Conservation (phyloP, 2,888 invertebrate species). For the Archips xylosteana region DNA sequence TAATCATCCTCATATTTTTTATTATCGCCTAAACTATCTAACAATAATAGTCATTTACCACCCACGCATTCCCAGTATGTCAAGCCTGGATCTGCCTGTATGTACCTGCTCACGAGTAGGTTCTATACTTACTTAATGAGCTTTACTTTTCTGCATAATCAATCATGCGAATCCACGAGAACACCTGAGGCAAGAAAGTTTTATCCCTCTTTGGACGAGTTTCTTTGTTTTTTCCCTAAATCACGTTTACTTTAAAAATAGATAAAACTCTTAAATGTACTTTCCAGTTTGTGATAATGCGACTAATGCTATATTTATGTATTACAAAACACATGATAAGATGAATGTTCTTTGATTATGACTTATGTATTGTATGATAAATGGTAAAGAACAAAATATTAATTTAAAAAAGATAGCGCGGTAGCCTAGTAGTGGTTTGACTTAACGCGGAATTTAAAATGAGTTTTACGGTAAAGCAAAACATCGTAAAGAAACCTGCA, state of each 20-base stretch:
- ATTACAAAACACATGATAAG: neutral
- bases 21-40: no score
- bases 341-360: neutral
- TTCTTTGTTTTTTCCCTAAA: constrained; percentile 1
- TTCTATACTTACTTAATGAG: constrained; percentile 7
- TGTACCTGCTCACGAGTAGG: neutral
- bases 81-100: neutral
- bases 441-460: no score
- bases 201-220: constrained; percentile 3
- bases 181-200: constrained; percentile 20
- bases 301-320: neutral
- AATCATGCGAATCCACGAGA: constrained; percentile 16
- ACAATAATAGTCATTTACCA: no score
- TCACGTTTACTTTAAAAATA: neutral
- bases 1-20: no score
- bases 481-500: no score
- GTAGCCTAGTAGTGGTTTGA: no score
- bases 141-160: constrained; percentile 18
- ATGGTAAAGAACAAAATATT: no score
- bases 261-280: neutral
- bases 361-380: neutral
- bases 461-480: no score
- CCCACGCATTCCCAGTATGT: no score
- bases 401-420: no score
- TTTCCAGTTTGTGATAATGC: neutral